phyloP scores from a whole-genome alignment of 2,888 invertebrate species.

The Harpalus rufipes region DNA sequence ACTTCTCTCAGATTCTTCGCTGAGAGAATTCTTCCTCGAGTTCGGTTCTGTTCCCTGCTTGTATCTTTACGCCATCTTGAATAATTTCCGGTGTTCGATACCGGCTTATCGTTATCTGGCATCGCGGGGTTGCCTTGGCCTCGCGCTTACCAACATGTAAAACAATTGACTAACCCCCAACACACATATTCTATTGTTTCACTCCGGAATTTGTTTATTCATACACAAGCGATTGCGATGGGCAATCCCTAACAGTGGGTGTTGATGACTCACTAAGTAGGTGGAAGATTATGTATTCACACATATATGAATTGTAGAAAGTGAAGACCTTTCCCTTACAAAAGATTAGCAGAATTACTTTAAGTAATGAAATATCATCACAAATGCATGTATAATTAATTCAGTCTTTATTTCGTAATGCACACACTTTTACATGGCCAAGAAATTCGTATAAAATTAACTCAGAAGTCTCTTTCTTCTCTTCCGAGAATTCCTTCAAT shows the following conservation, averaged over 20 bases:
- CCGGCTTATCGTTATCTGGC: slow-evolving; percentile 65
- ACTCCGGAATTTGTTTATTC: slow-evolving; percentile 64
- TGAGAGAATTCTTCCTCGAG: background rate
- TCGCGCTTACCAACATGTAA: slow-evolving; percentile 65
- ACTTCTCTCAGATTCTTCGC: no score
- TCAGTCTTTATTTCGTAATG: no score
- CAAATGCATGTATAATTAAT: no score
- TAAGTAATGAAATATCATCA: no score
- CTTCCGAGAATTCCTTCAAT: background rate
- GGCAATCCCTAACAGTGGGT: slow-evolving; percentile 60
- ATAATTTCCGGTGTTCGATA: slow-evolving; percentile 63
- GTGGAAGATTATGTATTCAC: background rate
- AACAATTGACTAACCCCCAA: slow-evolving; percentile 65
- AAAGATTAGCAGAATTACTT: no score
- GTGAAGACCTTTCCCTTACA: no score
- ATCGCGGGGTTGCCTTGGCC: slow-evolving; percentile 61
- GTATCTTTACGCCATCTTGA: slow-evolving; percentile 66
- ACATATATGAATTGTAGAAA: no score
- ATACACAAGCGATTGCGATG: slow-evolving; percentile 46
- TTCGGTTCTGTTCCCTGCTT: slow-evolving; percentile 8
- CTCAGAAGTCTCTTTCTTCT: background rate
- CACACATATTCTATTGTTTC: slow-evolving; percentile 59
- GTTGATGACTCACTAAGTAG: slow-evolving; percentile 59
- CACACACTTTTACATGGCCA: no score
- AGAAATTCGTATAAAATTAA: no score